A percentile compares a stretch with the other conserved stretches of the same genome.
Evolutionary conservation across 2,797 vertebrate species (phyloP).

Genomic region (Tokudaia muenninki): DNA sequence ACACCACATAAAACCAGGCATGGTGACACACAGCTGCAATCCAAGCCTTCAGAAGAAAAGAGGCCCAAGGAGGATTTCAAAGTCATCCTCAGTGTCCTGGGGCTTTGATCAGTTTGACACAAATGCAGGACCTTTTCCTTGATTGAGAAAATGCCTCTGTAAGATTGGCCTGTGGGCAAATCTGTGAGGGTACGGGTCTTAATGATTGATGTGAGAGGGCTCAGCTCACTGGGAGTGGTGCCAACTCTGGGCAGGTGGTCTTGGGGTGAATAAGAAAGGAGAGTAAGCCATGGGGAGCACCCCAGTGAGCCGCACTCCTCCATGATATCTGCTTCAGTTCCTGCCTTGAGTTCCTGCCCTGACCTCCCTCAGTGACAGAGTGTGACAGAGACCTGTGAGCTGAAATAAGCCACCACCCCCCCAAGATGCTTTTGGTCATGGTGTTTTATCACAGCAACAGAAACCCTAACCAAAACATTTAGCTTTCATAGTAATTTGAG

Average conservation of each 20-base stretch:
- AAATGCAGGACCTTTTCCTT: not conserved
- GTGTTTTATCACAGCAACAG: not conserved
- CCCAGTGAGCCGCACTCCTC: not conserved
- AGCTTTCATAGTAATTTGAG: not conserved
- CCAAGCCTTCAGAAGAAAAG: not conserved
- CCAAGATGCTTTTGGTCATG: not conserved
- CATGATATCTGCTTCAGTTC: not conserved
- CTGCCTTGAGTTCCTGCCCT: not conserved
- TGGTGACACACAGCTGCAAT: not conserved
- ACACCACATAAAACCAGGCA: not conserved
- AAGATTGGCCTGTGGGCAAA: not conserved
- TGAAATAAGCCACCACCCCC: not conserved
- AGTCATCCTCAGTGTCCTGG: not conserved
- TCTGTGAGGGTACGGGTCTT: not conserved
- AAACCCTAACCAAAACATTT: not conserved
- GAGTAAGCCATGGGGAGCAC: not conserved
- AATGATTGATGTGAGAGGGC: not conserved
- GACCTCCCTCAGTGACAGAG: not conserved
- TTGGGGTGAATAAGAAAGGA: not conserved
- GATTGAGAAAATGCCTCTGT: not conserved
- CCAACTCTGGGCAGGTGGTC: not conserved
- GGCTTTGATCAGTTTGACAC: not conserved
- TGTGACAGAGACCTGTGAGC: no score
- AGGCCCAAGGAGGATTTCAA: not conserved
- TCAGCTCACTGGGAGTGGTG: not conserved